Base-by-base conservation (phyloP, 2,797 vertebrate genomes). In the Huso huso region DNA sequence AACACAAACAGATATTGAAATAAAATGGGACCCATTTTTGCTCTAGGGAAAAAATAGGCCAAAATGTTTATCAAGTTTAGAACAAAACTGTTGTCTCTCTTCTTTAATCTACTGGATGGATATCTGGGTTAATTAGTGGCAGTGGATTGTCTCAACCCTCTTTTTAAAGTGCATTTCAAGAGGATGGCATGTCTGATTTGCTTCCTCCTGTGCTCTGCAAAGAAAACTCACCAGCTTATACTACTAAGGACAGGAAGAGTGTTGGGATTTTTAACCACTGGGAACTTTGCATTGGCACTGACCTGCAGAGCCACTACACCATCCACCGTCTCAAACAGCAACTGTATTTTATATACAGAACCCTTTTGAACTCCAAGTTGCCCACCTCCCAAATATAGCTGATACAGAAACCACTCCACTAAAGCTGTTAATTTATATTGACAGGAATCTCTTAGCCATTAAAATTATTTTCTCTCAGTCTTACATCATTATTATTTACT, bases 281-380 rank as follows among this genome's bases (percentile, higher is more conserved):
- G 61, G 48, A 62, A 62, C 61, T 37, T 37, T 9, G 37, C 18
- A 62, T 12, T 48, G 48, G 61, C 18, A 23, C 11, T 62, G 61
- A 62, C 61, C 61, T 62, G 18, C 61, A 23, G 61, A 62, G 18
- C 48, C 61, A 62, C 61, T 58, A n/a, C 55, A 58, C 55, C 12
- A 58, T 13, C 55, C 15, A 13, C 12, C 3, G 55, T 13, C 11
- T 58, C 55, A 58, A 58, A 58, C 55, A 58, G 11, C 55, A 58
- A 10, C 55, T n/a, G 55, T n/a, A 58, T 58, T 11, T n/a, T 58
- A 58, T n/a, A n/a, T 13, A 13, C 6, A 3, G 6, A 37, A 11
- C 55, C 55, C 12, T 58, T 58, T 58, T 7, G 15, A 58, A 58
- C 0, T 11, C 55, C 10, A n/a, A 37, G 37, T 37, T 37, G 37